Conservation (phyloP, 2,888 invertebrate genomes). For the Alsophila aescularia region DNA sequence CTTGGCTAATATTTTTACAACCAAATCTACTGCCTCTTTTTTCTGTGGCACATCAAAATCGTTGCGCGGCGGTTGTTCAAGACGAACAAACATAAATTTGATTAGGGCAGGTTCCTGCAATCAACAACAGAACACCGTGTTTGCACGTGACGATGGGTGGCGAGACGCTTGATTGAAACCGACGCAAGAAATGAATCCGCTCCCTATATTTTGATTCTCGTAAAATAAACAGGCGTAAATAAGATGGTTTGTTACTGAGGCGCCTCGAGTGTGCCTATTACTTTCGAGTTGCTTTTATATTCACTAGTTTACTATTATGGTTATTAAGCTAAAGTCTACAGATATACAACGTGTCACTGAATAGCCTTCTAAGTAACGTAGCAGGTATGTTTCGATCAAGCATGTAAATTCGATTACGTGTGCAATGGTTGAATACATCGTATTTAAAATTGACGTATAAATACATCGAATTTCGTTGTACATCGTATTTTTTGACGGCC, state of each 20-base stretch:
- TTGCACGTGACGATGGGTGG: slow-evolving; percentile 53
- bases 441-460: too few species aligned
- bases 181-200: slow-evolving; percentile 24
- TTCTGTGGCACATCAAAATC: slow-evolving; percentile 34
- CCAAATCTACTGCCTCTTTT: slow-evolving; percentile 4
- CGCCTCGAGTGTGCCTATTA: too few species aligned
- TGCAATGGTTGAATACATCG: too few species aligned
- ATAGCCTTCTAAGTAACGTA: too few species aligned
- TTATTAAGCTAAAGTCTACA: too few species aligned
- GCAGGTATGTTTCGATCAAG: too few species aligned
- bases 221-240: slow-evolving; percentile 19
- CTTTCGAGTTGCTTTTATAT: too few species aligned
- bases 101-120: slow-evolving; percentile 78
- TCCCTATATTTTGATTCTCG: slow-evolving; percentile 25
- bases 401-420: too few species aligned
- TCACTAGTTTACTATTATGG: too few species aligned
- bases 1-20: neutral
- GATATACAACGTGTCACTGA: too few species aligned
- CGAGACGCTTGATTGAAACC: slow-evolving; percentile 20
- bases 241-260: neutral
- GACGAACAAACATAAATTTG: slow-evolving; percentile 81
- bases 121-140: slow-evolving; percentile 59
- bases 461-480: too few species aligned
- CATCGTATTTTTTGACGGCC: too few species aligned
- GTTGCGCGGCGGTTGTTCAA: slow-evolving; percentile 54